Evolutionary conservation across 2,113 vertebrate species (phyloP), one percentile per base, ranked within the genome.

Genomic region (Phocoena phocoena): DNA sequence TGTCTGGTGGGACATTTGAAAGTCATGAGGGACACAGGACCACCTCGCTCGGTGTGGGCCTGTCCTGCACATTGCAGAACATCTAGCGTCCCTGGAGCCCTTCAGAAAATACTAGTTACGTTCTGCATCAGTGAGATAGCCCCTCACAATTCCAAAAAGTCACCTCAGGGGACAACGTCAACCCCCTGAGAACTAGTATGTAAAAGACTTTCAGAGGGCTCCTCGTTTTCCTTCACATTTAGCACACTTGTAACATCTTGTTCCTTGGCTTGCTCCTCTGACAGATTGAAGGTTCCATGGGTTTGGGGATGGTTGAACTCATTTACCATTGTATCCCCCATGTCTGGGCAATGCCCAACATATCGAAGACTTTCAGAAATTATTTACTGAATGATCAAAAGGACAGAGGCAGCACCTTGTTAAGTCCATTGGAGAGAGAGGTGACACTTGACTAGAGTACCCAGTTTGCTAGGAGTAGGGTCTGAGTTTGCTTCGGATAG

Each of bases 1-100:
- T 70, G 4, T 79, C 84, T 89, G n/a, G 3, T 96, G 80, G 90
- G 18, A 88, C 53, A 55, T 92, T 95, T 84, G 93, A 92, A 92
- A 92, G 26, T 95, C 25, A 10, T 14, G 41, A 71, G 94, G 71
- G 60, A 53, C n/a, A 77, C 1, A 18, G 67, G 31, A 17, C 31
- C 18, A 36, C 88, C 73, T 96, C 82, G 89, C 31, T 83, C 33
- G 36, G 12, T 58, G 23, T 68, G 36, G 18, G 47, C 8, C 88
- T 93, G 13, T 88, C 50, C 9, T 71, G 11, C 33, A 36, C 3
- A 7, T 53, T 31, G 12, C 8, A 93, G 70, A 80, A 47, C 38
- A 76, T 21, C 18, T 53, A 41, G 47, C 1, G 1, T 90, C n/a
- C 21, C 14, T 93, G 73, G 21, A 93, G 41, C 26, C 65, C 44